A percentile compares a stretch with the other conserved stretches of the same genome.
Conservation (phyloP, 2,113 vertebrate genomes). For the Muntiacus reevesi region DNA sequence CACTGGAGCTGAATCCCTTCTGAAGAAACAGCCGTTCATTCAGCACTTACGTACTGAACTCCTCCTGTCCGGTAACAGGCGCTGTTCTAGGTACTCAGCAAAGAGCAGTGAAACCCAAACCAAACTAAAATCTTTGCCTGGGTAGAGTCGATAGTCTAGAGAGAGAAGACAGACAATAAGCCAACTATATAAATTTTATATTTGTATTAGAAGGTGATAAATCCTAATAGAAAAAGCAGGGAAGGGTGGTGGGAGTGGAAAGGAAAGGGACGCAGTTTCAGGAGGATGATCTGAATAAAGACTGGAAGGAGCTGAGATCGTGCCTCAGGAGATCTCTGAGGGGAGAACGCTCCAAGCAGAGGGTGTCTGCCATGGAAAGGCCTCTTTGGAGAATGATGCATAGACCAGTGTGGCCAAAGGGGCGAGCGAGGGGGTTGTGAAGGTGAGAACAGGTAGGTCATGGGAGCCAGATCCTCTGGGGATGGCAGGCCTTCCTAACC, state of each 20-base stretch:
- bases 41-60: background rate
- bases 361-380: background rate
- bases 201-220: background rate
- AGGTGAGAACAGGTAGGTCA: background rate
- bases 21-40: background rate
- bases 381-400: background rate
- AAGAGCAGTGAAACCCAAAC: background rate
- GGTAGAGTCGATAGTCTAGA: background rate
- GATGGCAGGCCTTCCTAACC: background rate
- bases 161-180: background rate
- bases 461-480: background rate
- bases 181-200: background rate
- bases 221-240: background rate
- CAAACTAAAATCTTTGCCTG: background rate
- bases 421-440: rapidly evolving
- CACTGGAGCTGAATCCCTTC: background rate
- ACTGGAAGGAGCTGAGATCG: background rate
- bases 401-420: background rate
- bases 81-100: background rate
- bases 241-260: background rate
- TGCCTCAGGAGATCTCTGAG: background rate
- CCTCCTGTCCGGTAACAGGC: background rate
- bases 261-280: background rate
- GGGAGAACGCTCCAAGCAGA: background rate
- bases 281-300: background rate